Evolutionary conservation across 2,797 vertebrate species (phyloP).

Genomic region (Peromyscus eremicus): DNA sequence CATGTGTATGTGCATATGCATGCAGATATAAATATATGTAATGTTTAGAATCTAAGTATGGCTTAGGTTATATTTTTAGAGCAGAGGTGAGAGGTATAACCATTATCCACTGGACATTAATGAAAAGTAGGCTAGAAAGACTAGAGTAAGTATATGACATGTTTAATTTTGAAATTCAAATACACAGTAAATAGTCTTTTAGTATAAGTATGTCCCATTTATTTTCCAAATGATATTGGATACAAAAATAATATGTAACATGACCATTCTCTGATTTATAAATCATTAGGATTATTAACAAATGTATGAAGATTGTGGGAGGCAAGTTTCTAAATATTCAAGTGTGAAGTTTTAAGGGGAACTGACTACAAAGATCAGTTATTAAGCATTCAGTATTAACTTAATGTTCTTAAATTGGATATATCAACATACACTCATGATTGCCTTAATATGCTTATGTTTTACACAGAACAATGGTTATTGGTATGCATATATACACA

Average conservation of each 20-base stretch:
- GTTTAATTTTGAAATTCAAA: constrained; percentile 35
- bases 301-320: not conserved
- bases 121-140: not conserved
- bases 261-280: not conserved
- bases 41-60: not conserved
- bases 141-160: not conserved
- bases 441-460: not conserved
- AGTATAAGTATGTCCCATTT: not conserved
- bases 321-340: not conserved
- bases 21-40: not conserved
- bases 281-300: not conserved
- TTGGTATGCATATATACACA: not conserved
- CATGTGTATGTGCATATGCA: not conserved
- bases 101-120: not conserved
- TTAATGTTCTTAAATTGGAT: not conserved
- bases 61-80: not conserved
- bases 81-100: not conserved
- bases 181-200: not conserved
- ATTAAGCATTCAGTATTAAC: not conserved
- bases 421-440: not conserved
- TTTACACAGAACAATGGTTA: not conserved
- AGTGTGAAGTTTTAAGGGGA: not conserved
- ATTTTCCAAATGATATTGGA: not conserved
- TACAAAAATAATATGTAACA: not conserved
- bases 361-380: not conserved